These are phyloP conservation scores for Channa striata DNA, from an alignment of 2,797 vertebrate genomes.

Conservation along the genomic window DNA sequence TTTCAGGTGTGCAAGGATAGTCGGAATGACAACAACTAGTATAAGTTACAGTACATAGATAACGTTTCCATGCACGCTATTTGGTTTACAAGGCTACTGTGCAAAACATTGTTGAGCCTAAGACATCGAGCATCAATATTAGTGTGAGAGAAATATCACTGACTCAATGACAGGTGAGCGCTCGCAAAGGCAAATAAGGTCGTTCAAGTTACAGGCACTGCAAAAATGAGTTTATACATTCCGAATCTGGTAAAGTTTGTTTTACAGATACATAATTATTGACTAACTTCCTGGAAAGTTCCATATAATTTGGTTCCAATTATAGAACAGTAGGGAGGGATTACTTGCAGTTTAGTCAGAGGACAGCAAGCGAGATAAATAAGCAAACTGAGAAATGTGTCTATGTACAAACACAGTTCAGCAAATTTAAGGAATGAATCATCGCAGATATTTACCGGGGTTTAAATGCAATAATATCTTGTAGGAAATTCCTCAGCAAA, in stretches of 20 bases:
- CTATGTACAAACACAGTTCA: background rate
- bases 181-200: constrained; percentile 58
- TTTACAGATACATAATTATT: constrained; percentile 3
- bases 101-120: constrained; percentile 62
- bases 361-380: background rate
- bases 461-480: background rate
- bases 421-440: background rate
- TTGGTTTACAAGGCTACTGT: constrained; percentile 72
- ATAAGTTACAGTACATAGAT: constrained; percentile 26
- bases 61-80: constrained; percentile 63
- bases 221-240: constrained; percentile 62
- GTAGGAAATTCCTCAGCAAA: background rate
- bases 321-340: background rate
- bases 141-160: constrained; percentile 40
- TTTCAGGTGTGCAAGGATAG: constrained; percentile 59
- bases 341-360: background rate
- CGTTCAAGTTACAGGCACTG: constrained; percentile 73
- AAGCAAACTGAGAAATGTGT: background rate
- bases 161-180: constrained; percentile 40
- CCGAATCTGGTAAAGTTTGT: constrained; percentile 7
- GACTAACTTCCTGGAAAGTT: constrained; percentile 4
- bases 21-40: constrained; percentile 19
- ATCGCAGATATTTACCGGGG: background rate
- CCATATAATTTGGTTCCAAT: background rate
- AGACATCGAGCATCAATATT: constrained; percentile 59